Percentiles rank a stretch among this genome's conserved stretches.
Conservation (phyloP, 1,140 invertebrate species). For the Cephus cinctus region DNA sequence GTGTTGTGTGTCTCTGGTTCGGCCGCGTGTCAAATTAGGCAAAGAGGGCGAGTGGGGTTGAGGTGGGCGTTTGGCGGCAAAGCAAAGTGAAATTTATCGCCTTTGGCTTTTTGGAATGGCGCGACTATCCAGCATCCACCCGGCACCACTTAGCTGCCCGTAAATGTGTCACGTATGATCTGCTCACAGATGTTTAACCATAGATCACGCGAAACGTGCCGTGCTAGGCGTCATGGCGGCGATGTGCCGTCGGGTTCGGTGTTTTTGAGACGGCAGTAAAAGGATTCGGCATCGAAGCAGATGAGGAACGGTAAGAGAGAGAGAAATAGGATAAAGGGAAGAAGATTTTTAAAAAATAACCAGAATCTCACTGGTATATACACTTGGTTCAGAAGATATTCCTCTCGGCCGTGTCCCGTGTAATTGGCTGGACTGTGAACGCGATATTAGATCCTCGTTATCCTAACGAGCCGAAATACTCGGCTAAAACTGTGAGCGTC, state of each 20-base stretch:
- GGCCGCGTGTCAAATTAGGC: constrained; percentile 26
- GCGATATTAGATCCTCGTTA: constrained; percentile 56
- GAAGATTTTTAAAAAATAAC: no score
- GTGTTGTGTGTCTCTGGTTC: no score
- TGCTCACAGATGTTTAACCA: constrained; percentile 41
- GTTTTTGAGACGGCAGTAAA: constrained; percentile 15
- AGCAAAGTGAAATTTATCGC: constrained; percentile 39
- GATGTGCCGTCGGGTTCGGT: constrained; percentile 9
- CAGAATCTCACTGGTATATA: no score
- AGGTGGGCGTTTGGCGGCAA: constrained; percentile 29
- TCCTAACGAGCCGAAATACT: constrained; percentile 53
- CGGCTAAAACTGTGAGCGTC: constrained; percentile 37
- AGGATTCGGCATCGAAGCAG: no score
- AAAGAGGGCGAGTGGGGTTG: constrained; percentile 25
- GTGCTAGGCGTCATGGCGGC: no score
- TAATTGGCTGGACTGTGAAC: constrained; percentile 49
- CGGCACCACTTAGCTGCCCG: constrained; percentile 45
- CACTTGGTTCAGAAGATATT: no score
- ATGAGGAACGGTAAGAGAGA: no score
- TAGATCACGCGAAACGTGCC: constrained; percentile 40
- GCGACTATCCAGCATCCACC: constrained; percentile 10
- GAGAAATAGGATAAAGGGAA: no score
- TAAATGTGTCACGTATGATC: constrained; percentile 50
- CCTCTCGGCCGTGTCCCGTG: no score
- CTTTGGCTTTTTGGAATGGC: constrained; percentile 7